Evolutionary conservation across 2,888 invertebrate species (phyloP), one percentile per base, ranked within the genome.

Genomic region (Ditylenchus weischeri): DNA sequence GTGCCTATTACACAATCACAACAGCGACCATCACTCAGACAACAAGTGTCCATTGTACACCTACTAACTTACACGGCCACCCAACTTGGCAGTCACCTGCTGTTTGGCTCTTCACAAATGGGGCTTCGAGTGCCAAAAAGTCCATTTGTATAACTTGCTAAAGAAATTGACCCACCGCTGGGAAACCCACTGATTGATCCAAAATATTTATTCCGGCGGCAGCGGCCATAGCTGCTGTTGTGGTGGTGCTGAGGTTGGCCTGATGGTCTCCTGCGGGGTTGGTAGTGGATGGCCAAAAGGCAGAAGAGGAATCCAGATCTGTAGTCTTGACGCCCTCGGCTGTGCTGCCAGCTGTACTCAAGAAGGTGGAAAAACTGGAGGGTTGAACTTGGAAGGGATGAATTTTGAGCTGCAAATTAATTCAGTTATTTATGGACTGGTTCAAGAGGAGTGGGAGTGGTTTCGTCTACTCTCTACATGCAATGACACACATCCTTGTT

Each of bases 401-500:
- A 54, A 54, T 54, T 54, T 54, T 54, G 54, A 21, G n/a, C 54
- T 54, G 54, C 29, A 54, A 54, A 54, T 54, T 54, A n/a, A 2
- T 6, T 6, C 2, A 2, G 43, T 43, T 43, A 43, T 43, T 15
- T 10, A 8, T 6, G 38, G 38, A 38, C 6, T 38, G 11, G 11
- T 38, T 38, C 38, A 38, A 6, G 38, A 8, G 38, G 11, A 38
- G 11, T 38, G 38, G 38, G 11, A 38, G 38, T 11, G 38, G 38
- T 38, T 38, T n/a, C n/a, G n/a, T n/a, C n/a, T n/a, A n/a, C n/a
- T n/a, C n/a, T n/a, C n/a, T n/a, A 38, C 6, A 11, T 6, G 38
- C 38, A 38, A 38, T 8, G 38, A 8, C 38, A 38, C 11, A 38
- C 6, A 38, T 38, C 38, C 6, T 8, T 38, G 11, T 38, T n/a